phyloP scores from a whole-genome alignment of 1,140 invertebrate species.

The Riptortus pedestris region DNA sequence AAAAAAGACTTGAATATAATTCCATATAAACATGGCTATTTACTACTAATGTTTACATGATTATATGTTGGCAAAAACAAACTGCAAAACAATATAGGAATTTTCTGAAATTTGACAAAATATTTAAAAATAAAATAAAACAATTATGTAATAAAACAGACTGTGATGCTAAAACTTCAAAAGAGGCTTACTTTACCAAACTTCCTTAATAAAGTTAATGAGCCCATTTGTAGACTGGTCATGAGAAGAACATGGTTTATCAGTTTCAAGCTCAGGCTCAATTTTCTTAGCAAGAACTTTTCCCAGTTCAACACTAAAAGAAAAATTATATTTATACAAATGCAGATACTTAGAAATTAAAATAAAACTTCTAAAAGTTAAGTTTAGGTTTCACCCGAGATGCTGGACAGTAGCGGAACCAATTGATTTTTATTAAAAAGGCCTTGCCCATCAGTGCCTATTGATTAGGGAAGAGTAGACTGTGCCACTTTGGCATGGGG shows the following conservation, averaged over 20 bases:
- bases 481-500: too few species aligned
- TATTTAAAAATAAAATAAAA: background rate
- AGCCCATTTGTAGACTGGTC: conserved; percentile 89
- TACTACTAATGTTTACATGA: background rate
- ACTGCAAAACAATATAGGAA: background rate
- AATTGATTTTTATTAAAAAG: too few species aligned
- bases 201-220: conserved; percentile 80
- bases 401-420: too few species aligned
- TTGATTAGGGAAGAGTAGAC: too few species aligned
- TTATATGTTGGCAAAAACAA: background rate
- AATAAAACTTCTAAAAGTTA: background rate
- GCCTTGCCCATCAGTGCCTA: too few species aligned
- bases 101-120: background rate
- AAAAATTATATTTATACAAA: too few species aligned
- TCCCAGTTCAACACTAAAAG: conserved; percentile 81
- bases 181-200: conserved; percentile 24
- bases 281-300: conserved; percentile 97
- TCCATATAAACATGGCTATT: background rate
- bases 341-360: conserved; percentile 21
- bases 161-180: background rate
- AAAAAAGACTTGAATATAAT: too few species aligned
- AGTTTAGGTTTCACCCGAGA: too few species aligned
- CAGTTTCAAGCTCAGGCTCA: conserved; percentile 76
- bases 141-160: background rate
- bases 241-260: conserved; percentile 54